These are phyloP conservation scores for Xenentodon cancila DNA, from an alignment of 2,797 vertebrate species.

Conservation along the genomic window DNA sequence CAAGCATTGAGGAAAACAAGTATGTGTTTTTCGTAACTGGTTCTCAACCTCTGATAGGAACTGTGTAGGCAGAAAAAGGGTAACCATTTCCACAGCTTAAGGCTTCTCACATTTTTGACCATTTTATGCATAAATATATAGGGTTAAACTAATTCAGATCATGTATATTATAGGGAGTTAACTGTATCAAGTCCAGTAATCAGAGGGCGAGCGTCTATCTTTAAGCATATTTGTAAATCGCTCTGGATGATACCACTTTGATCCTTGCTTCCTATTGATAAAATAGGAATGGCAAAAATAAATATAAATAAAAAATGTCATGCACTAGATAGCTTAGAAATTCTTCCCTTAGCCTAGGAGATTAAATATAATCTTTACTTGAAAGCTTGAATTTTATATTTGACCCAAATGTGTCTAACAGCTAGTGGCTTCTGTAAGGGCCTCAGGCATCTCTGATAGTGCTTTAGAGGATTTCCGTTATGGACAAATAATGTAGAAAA, in stretches of 20 bases:
- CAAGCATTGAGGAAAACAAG: too few species aligned
- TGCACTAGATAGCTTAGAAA: slow-evolving; percentile 32
- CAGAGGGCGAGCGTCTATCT: slow-evolving; percentile 9
- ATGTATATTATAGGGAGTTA: not conserved
- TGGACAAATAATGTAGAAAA: not conserved
- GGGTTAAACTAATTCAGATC: not conserved
- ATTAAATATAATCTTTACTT: slow-evolving; percentile 60
- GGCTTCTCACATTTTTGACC: not conserved
- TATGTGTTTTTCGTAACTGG: too few species aligned
- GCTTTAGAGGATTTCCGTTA: slow-evolving; percentile 17
- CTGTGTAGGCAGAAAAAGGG: not conserved
- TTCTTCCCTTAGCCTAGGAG: slow-evolving; percentile 21
- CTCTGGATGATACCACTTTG: slow-evolving; percentile 37
- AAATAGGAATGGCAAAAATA: slow-evolving; percentile 37
- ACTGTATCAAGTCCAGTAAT: slow-evolving; percentile 3
- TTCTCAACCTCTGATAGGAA: too few species aligned
- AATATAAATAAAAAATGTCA: slow-evolving; percentile 40
- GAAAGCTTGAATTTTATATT: slow-evolving; percentile 59
- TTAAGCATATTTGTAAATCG: slow-evolving; percentile 25
- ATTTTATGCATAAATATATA: not conserved
- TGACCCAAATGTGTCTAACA: slow-evolving; percentile 60
- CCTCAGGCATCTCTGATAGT: slow-evolving; percentile 18
- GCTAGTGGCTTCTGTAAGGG: slow-evolving; percentile 29
- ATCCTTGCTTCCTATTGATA: slow-evolving; percentile 51
- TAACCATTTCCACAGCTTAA: too few species aligned